Evolutionary conservation across 2,888 invertebrate genomes (phyloP), one percentile per base, ranked within the genome.

Genomic region (Stenodema calcarata): DNA sequence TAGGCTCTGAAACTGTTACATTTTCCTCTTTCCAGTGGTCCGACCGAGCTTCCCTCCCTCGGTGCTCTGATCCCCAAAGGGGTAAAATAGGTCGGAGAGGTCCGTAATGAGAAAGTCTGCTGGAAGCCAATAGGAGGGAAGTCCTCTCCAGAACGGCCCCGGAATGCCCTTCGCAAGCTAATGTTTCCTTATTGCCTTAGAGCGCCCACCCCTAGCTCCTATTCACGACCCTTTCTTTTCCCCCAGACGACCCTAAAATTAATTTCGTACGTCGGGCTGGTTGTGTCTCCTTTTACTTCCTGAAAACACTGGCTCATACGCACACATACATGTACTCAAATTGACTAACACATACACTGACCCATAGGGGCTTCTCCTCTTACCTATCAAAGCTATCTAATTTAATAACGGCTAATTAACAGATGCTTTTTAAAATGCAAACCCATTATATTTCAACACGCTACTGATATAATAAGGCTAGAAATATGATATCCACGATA

Each of bases 141-240:
- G 41, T 30, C 41, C 73, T 41, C 41, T 41, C 35, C 35, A 73
- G 28, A 73, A 35, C 73, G 41, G 73, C 27, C 73, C 18, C 73
- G 35, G 73, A 73, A 73, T 73, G 73, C 73, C 73, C 73, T 73
- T 41, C 41, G 41, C 73, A 16, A 73, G 73, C 73, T 73, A 73
- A 73, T 73, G 73, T 73, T 73, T 73, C 73, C 73, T 73, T 73
- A 73, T 73, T 73, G 73, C 73, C 41, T 73, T 35, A 1, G 0
- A 35, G 35, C 73, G 30, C 73, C 73, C 6, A 0, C 73, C 73
- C 41, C 35, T 18, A 2, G 62, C 27, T 27, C 62, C 23, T 62
- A 62, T 62, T 35, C 73, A 35, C 35, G 35, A 35, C 41, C 73
- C 16, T 73, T 41, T 73, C 73, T 18, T 30, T 54, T 11, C 30